phyloP scores from a whole-genome alignment of 2,797 vertebrate genomes.

The Pangasius djambal region DNA sequence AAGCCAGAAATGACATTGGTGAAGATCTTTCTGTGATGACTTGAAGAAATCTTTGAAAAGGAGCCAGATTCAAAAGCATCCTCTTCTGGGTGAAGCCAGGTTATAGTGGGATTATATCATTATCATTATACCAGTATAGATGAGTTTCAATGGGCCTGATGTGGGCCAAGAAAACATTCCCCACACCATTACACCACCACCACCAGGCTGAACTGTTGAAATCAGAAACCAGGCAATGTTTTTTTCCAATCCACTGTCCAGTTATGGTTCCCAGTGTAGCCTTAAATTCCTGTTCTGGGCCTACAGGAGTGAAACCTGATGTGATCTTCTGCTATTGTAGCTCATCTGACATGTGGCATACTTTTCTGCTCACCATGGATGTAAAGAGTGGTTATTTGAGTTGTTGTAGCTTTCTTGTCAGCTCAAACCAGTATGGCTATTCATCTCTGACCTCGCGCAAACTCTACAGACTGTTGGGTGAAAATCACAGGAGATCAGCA shows the following conservation, averaged over 20 bases:
- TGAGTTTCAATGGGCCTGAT: neutral
- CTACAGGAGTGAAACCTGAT: no score
- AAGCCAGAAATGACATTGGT: neutral
- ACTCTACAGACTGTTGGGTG: neutral
- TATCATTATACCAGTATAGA: neutral
- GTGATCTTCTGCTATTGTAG: neutral
- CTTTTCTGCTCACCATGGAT: neutral
- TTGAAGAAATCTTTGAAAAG: neutral
- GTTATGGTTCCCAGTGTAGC: neutral
- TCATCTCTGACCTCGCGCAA: neutral
- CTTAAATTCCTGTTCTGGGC: neutral
- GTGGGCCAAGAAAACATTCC: neutral
- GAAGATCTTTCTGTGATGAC: neutral
- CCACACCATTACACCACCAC: neutral
- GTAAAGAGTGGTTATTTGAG: neutral
- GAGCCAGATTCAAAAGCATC: neutral
- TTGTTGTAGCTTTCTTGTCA: neutral
- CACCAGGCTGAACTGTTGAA: neutral
- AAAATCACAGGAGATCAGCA: neutral
- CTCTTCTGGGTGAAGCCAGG: neutral
- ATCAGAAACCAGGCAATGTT: neutral
- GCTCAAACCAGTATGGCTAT: neutral
- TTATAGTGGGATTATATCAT: neutral
- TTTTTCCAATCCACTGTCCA: neutral
- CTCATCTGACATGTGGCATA: neutral